Evolutionary conservation across 2,888 invertebrate genomes (phyloP), one percentile per base, ranked within the genome.

Genomic region (Trypoxylon attenuatum): DNA sequence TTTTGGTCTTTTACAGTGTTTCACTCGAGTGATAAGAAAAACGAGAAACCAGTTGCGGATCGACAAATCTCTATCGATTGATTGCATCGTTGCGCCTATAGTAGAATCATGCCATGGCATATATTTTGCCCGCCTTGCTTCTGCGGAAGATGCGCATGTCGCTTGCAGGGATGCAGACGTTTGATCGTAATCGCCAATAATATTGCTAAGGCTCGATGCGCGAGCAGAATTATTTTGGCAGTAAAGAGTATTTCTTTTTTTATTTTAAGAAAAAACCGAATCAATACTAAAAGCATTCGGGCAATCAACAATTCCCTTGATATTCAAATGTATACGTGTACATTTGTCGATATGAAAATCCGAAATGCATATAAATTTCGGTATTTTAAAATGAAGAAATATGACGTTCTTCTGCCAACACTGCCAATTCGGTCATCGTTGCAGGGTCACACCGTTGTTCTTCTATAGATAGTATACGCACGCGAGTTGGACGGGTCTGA

Each of bases 381-480:
- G n/a, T n/a, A n/a, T n/a, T n/a, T n/a, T n/a, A n/a, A n/a, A n/a
- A n/a, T n/a, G n/a, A n/a, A n/a, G n/a, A n/a, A n/a, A n/a, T n/a
- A n/a, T n/a, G n/a, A n/a, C n/a, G n/a, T n/a, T n/a, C n/a, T n/a
- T 57, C 29, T 50, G 38, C 54, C 68, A 69, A 67, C 68, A 67
- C 53, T 61, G 49, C 51, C 58, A 61, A 69, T 69, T 67, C 67
- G 41, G 57, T 49, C 55, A 54, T 55, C 58, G 64, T 63, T 57
- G 53, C 39, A 59, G 69, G n/a, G n/a, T n/a, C 69, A 63, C 69
- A 68, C 59, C 63, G 69, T 59, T 33, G 69, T 69, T 63, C 69
- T 69, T 69, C 69, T 63, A 69, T 63, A 70, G 47, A 53, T 51
- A 25, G 54, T 57, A 45, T 50, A 54, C 57, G 54, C 50, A 67